Base-by-base conservation (phyloP, 2,113 vertebrate species). In the Apteryx mantelli region DNA sequence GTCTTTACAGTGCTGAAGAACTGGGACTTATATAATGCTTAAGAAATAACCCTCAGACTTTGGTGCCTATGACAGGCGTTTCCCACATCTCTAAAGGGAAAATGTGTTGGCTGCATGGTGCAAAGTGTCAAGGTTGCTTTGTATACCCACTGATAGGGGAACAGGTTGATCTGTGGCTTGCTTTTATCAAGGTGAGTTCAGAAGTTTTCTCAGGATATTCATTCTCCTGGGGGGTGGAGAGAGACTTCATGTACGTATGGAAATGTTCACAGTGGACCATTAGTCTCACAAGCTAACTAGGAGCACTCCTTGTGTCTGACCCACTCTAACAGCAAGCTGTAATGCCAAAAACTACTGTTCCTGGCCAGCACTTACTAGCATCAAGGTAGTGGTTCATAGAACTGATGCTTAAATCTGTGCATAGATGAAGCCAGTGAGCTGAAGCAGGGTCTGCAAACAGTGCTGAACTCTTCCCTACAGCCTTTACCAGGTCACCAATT, bases 401-500 rank as follows among this genome's bases (percentile, higher is more conserved):
- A 80, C 38, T 55, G 77, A 66, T 13, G 13, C 22, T 70, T 30
- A 32, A 48, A 30, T 56, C 44, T 15, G 12, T 60, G 30, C 20
- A 4, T 1, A 26, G 26, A 18, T 52, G 46, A 91, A 78, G 64
- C 46, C 74, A 76, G 60, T 64, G 77, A 92, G 48, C 56, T 52
- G n/a, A 73, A 13, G 25, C 48, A 76, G 60, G 36, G 56, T 8
- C 74, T 69, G 66, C 26, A 60, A 34, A 75, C 2, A 0, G 52
- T 61, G 32, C 64, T 91, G 42, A 95, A 75, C 76, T 70, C 68
- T 58, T 78, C 84, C 73, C 56, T 73, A 32, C 0, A 5, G 80
- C 74, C 86, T 88, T 86, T 93, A 94, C n/a, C 46, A 73, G 91
- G 61, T 92, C 92, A 89, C 86, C 69, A 89, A 30, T 94, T 91